Evolutionary conservation across 2,888 invertebrate species (phyloP), one percentile per base, ranked within the genome.

Genomic region (Hypolimnas misippus): DNA sequence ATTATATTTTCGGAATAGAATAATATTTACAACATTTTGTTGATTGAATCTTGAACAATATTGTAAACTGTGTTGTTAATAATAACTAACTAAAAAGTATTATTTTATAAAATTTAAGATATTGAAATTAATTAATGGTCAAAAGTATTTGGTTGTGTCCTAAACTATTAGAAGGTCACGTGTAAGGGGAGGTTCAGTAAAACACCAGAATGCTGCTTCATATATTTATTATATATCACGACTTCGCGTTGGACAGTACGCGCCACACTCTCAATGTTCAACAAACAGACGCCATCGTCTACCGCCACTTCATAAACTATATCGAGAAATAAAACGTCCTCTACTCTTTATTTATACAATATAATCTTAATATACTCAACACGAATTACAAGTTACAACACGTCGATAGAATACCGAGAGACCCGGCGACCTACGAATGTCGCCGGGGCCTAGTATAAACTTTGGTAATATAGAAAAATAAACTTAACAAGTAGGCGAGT

Each of bases 381-480:
- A 74, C 68, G 70, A 73, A 70, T 58, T 70, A 72, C 42, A 8
- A 19, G 16, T 42, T n/a, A 42, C 70, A 73, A 68, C 64, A 67
- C 46, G 57, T 63, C 61, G 54, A 64, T 63, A 44, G 42, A 33
- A 21, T 33, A 44, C 21, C 10, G 46, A 19, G 44, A 52, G 14
- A 54, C 25, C 19, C 52, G n/a, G 19, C 54, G 54, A 42, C 29
- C 42, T 38, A 19, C 38, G 42, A 14, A 5, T 10, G 35, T 33
- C 51, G 29, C n/a, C 55, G 42, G 38, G 6, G 17, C 51, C 60
- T 57, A n/a, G 7, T 61, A 63, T 69, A 70, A 70, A 72, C 74
- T 71, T 71, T 73, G 68, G 66, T 72, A 69, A 63, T 64, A 71
- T 75, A 73, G 69, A 72, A 73, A 73, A 74, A 69, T 72, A 76